These are phyloP conservation scores for Lepisosteus osseus DNA, from an alignment of 2,113 vertebrate genomes.

Conservation along the genomic window DNA sequence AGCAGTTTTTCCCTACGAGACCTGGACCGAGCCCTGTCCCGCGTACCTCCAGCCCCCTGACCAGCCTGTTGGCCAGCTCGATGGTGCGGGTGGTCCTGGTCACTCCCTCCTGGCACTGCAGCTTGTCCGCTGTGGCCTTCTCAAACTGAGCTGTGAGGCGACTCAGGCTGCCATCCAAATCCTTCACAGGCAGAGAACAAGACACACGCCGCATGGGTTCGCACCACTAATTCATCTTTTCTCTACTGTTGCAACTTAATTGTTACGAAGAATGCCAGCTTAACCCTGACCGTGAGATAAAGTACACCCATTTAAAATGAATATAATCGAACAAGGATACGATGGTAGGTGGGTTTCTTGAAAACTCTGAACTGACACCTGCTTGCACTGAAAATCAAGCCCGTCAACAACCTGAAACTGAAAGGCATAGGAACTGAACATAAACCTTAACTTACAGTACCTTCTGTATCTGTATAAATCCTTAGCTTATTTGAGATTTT, in stretches of 20 bases:
- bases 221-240: no score
- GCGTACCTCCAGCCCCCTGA: slow-evolving; percentile 73
- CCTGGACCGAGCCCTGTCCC: background rate
- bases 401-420: no score
- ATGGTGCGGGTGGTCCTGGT: slow-evolving; percentile 64
- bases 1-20: background rate
- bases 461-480: no score
- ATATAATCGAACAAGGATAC: no score
- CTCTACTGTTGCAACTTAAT: no score
- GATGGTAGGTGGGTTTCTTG: no score
- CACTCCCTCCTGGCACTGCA: slow-evolving; percentile 71
- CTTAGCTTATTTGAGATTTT: no score
- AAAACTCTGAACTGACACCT: no score
- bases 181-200: slow-evolving; percentile 49
- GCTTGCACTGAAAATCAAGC: no score
- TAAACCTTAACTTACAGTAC: no score
- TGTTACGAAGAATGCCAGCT: no score
- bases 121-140: slow-evolving; percentile 68
- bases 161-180: slow-evolving; percentile 67
- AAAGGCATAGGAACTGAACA: no score
- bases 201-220: background rate
- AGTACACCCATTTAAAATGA: background rate
- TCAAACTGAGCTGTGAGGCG: slow-evolving; percentile 68
- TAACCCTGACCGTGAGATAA: slow-evolving; percentile 12
- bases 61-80: slow-evolving; percentile 67